Conservation (phyloP, 2,797 vertebrate genomes). For the Onychomys leucogaster region DNA sequence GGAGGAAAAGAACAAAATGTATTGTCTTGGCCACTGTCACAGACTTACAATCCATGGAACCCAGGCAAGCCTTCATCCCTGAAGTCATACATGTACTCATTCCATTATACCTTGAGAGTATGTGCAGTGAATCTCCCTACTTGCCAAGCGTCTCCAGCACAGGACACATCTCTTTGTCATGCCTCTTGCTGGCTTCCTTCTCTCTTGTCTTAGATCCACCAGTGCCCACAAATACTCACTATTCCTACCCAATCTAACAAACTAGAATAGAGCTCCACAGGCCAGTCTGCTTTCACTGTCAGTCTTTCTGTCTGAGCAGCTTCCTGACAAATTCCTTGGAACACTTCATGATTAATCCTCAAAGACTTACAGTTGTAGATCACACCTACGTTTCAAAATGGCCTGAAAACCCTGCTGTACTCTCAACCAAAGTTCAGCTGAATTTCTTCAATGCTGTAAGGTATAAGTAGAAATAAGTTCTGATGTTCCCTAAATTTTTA, state of each 20-base stretch:
- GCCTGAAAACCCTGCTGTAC: not conserved
- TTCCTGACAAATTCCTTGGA: conserved; percentile 50
- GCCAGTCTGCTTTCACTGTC: conserved; percentile 23
- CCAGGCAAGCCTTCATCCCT: not conserved
- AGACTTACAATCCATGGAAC: not conserved
- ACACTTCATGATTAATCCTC: conserved; percentile 50
- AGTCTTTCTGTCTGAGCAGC: not conserved
- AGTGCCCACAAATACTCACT: not conserved
- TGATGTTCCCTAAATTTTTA: not conserved
- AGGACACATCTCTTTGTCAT: not conserved
- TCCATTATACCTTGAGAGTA: not conserved
- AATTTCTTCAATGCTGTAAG: not conserved
- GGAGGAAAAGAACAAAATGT: not conserved
- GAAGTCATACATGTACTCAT: not conserved
- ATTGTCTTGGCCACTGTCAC: not conserved
- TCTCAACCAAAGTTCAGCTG: not conserved
- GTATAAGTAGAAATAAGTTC: not conserved
- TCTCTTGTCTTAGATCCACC: not conserved
- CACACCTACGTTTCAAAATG: conserved; percentile 49
- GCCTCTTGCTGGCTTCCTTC: not conserved
- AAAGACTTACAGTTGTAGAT: conserved; percentile 1
- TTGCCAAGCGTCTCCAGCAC: not conserved
- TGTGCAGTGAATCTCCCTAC: not conserved
- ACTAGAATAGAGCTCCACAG: conserved; percentile 18
- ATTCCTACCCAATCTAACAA: not conserved